A percentile compares a stretch with the other conserved stretches of the same genome.
Evolutionary conservation across 2,797 vertebrate genomes (phyloP).

Genomic region (Artibeus jamaicensis): DNA sequence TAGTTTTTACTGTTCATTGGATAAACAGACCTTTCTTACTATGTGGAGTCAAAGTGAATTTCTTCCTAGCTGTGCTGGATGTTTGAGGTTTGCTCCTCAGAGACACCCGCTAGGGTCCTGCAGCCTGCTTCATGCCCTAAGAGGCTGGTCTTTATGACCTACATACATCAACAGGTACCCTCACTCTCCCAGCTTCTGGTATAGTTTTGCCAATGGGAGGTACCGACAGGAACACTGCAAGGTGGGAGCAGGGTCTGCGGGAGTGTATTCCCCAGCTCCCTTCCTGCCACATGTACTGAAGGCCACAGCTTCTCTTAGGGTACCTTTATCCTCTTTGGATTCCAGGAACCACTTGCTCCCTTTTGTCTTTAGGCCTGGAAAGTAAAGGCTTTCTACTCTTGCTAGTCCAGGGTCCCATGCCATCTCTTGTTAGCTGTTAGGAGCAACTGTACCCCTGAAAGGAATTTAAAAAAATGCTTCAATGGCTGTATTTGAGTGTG

Average conservation of each 20-base stretch:
- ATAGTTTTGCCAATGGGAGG: neutral
- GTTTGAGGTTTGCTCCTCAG: neutral
- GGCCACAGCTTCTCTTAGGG: neutral
- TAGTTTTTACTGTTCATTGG: neutral
- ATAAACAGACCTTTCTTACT: neutral
- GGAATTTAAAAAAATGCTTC: neutral
- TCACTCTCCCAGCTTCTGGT: neutral
- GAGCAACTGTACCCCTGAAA: neutral
- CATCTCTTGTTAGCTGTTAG: neutral
- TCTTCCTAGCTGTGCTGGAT: neutral
- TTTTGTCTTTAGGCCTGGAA: neutral
- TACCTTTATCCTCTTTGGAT: neutral
- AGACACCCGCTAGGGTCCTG: neutral
- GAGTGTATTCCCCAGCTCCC: neutral
- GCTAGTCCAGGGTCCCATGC: neutral
- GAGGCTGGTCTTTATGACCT: neutral
- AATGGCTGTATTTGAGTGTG: neutral
- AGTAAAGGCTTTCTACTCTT: neutral
- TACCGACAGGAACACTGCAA: neutral
- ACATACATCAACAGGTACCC: fast-evolving
- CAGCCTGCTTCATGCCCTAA: neutral
- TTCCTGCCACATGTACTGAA: fast-evolving
- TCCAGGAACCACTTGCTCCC: neutral
- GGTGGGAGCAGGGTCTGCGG: fast-evolving
- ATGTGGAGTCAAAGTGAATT: neutral